Base-by-base conservation (phyloP, 2,888 invertebrate genomes). In the Neria commutata region DNA sequence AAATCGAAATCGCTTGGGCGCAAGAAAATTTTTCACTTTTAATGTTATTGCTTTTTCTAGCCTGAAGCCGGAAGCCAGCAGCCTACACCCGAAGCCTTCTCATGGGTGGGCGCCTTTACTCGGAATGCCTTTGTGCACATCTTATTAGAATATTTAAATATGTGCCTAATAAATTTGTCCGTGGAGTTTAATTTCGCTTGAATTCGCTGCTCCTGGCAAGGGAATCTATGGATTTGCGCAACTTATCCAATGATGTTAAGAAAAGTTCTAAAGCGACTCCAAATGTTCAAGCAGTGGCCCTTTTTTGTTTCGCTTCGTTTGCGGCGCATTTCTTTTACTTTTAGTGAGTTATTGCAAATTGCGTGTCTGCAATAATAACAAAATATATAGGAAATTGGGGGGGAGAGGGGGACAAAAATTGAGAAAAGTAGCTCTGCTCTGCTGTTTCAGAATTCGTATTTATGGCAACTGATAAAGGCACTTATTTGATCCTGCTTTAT, bases 21-120 rank as follows among this genome's bases (percentile, higher is more conserved):
- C 19, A 42, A 42, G 21, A 21, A 42, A 42, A 42, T 42, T 42
- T 42, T 42, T 42, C 42, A 42, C 42, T 19, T 42, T 42, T 42
- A 42, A 19, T 17, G 42, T 42, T 42, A 42, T 42, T 42, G 42
- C 42, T 19, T 42, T 6, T 11, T 11, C 6, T 11, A 6, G 6
- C 42, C 21, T 42, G 17, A 14, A 8, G 17, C 42, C 42, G 42
- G 14, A 37, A 4, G 37, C 37, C 37, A n/a, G 37, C 37, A 37
- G 37, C n/a, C n/a, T n/a, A n/a, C n/a, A n/a, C n/a, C n/a, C n/a
- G n/a, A n/a, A n/a, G n/a, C n/a, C n/a, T n/a, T n/a, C n/a, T n/a
- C n/a, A n/a, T n/a, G n/a, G n/a, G n/a, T n/a, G n/a, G n/a, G n/a
- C n/a, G n/a, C n/a, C n/a, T n/a, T n/a, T n/a, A n/a, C n/a, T n/a